Evolutionary conservation across 2,888 invertebrate genomes (phyloP), one percentile per base, ranked within the genome.

Genomic region (Trachelus troglodyta): DNA sequence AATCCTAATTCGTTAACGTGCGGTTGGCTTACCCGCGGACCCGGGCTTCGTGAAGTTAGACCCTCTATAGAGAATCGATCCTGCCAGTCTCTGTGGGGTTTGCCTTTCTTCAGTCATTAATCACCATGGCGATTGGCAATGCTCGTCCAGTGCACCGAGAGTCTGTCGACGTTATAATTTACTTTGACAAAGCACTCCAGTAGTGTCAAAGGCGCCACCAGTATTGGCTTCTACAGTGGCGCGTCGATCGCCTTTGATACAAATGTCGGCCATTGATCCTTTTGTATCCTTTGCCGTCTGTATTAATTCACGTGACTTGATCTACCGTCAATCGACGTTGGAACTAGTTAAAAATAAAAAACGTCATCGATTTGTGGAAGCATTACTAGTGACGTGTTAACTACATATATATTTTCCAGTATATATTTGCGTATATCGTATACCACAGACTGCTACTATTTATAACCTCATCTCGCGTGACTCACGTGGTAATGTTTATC

Each of bases 51-150:
- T 74, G 1, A 30, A 30, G 74, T 34, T 34, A 74, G 74, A 35
- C 37, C 35, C 30, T 56, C 6, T n/a, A 37, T 6, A 74, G 37
- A 12, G 34, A 74, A 74, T 74, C 37, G 23, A 74, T 37, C 35
- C 23, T 34, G n/a, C 74, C 23, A 74, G 30, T 3, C n/a, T 37
- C 74, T 12, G 12, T 12, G 34, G 35, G 35, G 23, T 34, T n/a
- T n/a, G 30, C 11, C 0, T 23, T 33, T 37, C 74, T 12, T 34
- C 12, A 9, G 74, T 23, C 34, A 74, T 74, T 74, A 74, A 74
- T 74, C 74, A 74, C 23, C 23, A 12, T 33, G 74, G 34, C 74
- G 74, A 74, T 74, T 74, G 74, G 33, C 74, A 31, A 34, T 69
- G 69, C 33, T 69, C 12, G 69, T 30, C 1, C 40, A 4, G 12